These are phyloP conservation scores for Ophion slaviceki DNA, from an alignment of 2,888 invertebrate species.

Conservation along the genomic window DNA sequence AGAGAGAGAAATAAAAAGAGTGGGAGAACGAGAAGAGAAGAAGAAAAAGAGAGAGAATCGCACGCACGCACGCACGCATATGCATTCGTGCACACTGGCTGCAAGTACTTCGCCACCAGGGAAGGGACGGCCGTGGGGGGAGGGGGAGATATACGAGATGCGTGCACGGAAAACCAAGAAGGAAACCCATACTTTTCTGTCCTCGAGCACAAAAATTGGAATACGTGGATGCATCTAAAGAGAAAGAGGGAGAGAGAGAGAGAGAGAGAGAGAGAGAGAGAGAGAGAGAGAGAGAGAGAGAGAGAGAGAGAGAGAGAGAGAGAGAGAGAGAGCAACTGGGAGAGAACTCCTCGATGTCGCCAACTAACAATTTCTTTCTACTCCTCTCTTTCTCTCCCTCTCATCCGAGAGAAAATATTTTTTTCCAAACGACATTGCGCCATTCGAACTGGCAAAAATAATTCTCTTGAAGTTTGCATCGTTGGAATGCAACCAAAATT, in stretches of 20 bases:
- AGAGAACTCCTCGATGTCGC: background rate
- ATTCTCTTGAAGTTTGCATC: too few relatives aligned
- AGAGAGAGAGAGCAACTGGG: too few relatives aligned
- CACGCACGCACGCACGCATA: constrained; percentile 62
- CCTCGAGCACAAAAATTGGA: constrained; percentile 45
- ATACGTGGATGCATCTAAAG: constrained; percentile 48
- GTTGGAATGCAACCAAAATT: too few relatives aligned
- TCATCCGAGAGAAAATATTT: background rate
- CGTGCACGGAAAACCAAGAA: constrained; percentile 67
- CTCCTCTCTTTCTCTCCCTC: too few relatives aligned
- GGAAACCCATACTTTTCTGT: constrained; percentile 55
- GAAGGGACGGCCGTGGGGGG: background rate
- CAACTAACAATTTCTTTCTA: background rate
- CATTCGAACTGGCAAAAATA: background rate
- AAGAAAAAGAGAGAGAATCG: constrained; percentile 57
- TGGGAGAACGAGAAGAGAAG: background rate
- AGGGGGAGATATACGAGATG: constrained; percentile 59
- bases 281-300: background rate
- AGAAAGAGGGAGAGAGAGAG: background rate
- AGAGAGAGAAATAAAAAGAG: constrained; percentile 23
- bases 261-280: background rate
- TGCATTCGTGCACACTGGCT: constrained; percentile 57
- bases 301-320: background rate
- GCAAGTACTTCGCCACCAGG: constrained; percentile 27
- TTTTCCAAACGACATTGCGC: background rate